phyloP scores from a whole-genome alignment of 2,113 vertebrate genomes.

The Cygnus buccinator region DNA sequence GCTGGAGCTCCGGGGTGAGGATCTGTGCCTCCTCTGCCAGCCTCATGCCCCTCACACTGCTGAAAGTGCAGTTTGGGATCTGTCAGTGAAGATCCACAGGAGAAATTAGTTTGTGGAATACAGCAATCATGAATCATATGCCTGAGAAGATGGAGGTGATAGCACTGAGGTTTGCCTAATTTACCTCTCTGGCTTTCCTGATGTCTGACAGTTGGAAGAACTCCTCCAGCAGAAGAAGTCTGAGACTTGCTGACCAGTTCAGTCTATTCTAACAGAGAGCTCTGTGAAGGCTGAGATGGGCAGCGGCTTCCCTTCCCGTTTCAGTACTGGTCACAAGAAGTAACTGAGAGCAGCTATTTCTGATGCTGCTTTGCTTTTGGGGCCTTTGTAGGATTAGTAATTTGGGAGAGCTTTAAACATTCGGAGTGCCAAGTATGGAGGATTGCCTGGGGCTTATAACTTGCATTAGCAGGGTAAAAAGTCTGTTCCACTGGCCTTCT shows the following conservation, averaged over 20 bases:
- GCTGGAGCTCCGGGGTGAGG: neutral
- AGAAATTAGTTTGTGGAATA: neutral
- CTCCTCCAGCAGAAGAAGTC: neutral
- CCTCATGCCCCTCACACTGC: neutral
- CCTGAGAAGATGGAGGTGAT: neutral
- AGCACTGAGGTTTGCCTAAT: neutral
- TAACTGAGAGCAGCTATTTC: rapidly evolving
- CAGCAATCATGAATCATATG: no score
- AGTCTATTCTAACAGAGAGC: rapidly evolving
- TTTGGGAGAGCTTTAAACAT: neutral
- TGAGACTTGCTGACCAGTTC: neutral
- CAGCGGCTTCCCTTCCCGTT: neutral
- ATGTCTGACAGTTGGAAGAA: neutral
- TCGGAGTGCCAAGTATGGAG: neutral
- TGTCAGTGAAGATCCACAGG: neutral
- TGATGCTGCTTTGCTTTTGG: neutral
- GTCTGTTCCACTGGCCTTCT: neutral
- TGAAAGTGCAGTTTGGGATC: neutral
- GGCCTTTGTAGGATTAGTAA: neutral
- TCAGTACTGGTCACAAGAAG: neutral
- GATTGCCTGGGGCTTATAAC: neutral
- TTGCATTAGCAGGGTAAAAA: neutral
- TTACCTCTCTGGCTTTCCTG: neutral
- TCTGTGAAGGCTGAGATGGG: neutral
- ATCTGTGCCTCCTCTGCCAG: neutral